Evolutionary conservation across 2,888 invertebrate genomes (phyloP), one percentile per base, ranked within the genome.

Genomic region (Aporophyla lueneburgensis): DNA sequence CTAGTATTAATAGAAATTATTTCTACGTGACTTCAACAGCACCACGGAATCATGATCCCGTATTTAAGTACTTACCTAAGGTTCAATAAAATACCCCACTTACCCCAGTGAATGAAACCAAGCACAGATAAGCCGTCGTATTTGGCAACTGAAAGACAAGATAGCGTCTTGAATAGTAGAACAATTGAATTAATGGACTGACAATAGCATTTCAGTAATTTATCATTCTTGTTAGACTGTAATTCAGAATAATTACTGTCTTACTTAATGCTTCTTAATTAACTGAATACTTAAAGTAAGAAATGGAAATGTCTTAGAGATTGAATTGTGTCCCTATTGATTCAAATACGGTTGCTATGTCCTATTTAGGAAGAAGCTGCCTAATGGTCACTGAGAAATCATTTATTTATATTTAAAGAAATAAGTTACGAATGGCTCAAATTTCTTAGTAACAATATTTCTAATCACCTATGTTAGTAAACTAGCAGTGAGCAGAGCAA

Each of bases 101-200:
- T 65, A 24, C 40, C 16, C 2, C 12, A 67, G 14, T 67, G 33
- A 74, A 62, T 43, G 54, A 53, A 58, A 67, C n/a, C 46, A 14
- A 24, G 40, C n/a, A n/a, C 16, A 62, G 56, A 68, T 76, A 76
- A 65, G 27, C 53, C 49, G 2, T 54, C 54, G 53, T 46, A 76
- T 76, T 80, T 77, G 43, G 54, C 56, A 51, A 69, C 53, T 76
- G 63, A 63, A 24, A 67, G 61, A 56, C 66, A 24, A 24, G 49
- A 58, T 53, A 69, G 43, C 53, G 59, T 54, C 49, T 69, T 33
- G 54, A 69, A 69, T 62, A 65, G 40, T 81, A 65, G 14, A 76
- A 82, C 83, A 77, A 80, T 69, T 69, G 69, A 78, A 78, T 75
- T 74, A 78, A 81, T 78, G 81, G 24, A 5, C 77, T 77, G 79